Evolutionary conservation across 2,113 vertebrate species (phyloP), one percentile per base, ranked within the genome.

Genomic region (Rhineura floridana): DNA sequence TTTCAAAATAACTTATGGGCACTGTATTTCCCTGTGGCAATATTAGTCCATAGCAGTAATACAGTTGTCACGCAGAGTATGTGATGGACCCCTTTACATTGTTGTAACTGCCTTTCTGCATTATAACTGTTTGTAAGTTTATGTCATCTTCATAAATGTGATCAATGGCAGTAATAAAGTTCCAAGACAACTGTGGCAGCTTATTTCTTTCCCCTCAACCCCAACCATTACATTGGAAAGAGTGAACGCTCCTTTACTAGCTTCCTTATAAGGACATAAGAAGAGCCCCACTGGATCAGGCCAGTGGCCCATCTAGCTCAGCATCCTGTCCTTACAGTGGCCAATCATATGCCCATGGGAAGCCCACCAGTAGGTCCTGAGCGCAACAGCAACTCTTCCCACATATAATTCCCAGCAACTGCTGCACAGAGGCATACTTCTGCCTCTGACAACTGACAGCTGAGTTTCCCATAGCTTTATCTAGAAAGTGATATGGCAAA

Each of bases 31-130:
- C 81, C 85, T 81, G 42, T 69, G 76, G 94, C 42, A 65, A 63
- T 78, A 55, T 89, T 70, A 87, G 89, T 91, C 88, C 93, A 0
- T 44, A 79, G 89, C 76, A 65, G 89, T 67, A 93, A 90, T 94
- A 93, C 96, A 96, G 67, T 92, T 94, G 94, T 95, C 94, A 91
- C 87, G 70, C 77, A 69, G 82, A 36, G 84, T 63, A 25, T 0
- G 67, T 90, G 94, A 95, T 83, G 88, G 89, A 95, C 94, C 92
- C 76, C 85, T 95, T 88, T 94, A 90, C 93, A 90, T 93, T 89
- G 85, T 91, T 89, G 59, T 85, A 94, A 94, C 90, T 89, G 91
- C 89, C 90, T 93, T 91, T 91, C 87, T 91, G 67, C 79, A 87
- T 93, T 94, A 83, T 76, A 95, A 91, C 93, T 88, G 83, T 87